Evolutionary conservation across 2,888 invertebrate genomes (phyloP).

Genomic region (Tortrix viridana): DNA sequence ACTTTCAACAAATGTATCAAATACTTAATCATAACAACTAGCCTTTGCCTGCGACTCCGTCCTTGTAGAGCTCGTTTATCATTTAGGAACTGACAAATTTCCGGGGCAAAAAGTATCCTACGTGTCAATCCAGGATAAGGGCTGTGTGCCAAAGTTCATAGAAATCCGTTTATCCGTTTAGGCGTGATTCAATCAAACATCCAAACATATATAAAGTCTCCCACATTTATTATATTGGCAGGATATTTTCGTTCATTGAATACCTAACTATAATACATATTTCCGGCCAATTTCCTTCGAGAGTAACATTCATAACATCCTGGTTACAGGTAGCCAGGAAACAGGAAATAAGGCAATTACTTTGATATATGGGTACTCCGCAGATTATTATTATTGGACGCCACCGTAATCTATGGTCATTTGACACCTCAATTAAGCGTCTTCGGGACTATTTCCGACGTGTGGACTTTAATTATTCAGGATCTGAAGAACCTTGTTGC

Average conservation of each 20-base stretch:
- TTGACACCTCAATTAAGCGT: slow-evolving; percentile 27
- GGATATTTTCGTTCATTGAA: background rate
- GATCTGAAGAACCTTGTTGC: background rate
- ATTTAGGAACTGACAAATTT: no score
- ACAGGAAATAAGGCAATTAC: slow-evolving; percentile 18
- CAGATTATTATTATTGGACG: slow-evolving; percentile 29
- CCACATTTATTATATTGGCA: no score
- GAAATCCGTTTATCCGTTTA: no score
- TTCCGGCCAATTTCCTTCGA: background rate
- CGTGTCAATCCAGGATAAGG: no score
- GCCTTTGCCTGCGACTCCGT: no score
- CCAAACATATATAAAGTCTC: no score
- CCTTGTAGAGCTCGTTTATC: no score
- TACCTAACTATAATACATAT: background rate
- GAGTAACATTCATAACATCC: slow-evolving; percentile 2
- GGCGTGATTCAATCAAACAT: no score
- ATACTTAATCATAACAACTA: no score
- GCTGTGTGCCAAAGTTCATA: no score
- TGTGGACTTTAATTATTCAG: background rate
- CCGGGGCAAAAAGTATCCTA: no score
- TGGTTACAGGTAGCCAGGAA: slow-evolving; percentile 18
- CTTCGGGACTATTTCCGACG: background rate
- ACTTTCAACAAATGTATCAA: no score
- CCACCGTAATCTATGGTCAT: slow-evolving; percentile 33
- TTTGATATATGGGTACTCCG: slow-evolving; percentile 23